These are phyloP conservation scores for Marasmarcha lunaedactyla DNA, from an alignment of 2,888 invertebrate species.

Conservation along the genomic window DNA sequence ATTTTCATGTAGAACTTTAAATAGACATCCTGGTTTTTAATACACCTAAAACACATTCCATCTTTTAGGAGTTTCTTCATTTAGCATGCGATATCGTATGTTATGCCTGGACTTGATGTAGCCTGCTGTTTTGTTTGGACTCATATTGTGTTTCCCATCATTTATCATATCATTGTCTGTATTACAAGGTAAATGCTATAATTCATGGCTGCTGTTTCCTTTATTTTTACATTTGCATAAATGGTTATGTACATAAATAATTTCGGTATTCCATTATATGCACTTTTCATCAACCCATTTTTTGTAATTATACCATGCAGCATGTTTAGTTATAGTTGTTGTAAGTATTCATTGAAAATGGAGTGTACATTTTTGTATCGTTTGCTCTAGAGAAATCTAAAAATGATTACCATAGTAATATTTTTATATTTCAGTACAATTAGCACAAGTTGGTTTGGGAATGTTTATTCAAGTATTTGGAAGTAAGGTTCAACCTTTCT, in stretches of 20 bases:
- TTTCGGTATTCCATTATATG: too few relatives aligned
- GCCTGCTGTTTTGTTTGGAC: slow-evolving; percentile 36
- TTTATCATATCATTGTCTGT: slow-evolving; percentile 38
- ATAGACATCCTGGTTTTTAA: slow-evolving; percentile 8
- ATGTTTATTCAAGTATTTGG: slow-evolving; percentile 47
- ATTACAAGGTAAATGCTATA: slow-evolving; percentile 48
- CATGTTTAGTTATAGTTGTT: too few relatives aligned
- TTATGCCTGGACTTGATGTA: slow-evolving; percentile 33
- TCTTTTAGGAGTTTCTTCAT: slow-evolving; percentile 12
- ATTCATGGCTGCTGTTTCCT: too few relatives aligned
- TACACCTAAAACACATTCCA: not conserved
- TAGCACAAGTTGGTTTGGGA: slow-evolving; percentile 55
- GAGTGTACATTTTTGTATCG: too few relatives aligned
- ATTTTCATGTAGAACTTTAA: slow-evolving; percentile 13
- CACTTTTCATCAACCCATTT: too few relatives aligned
- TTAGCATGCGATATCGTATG: slow-evolving; percentile 8
- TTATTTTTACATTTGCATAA: too few relatives aligned
- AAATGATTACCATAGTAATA: too few relatives aligned
- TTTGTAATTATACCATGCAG: too few relatives aligned
- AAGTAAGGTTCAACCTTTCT: slow-evolving; percentile 45
- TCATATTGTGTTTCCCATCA: slow-evolving; percentile 32
- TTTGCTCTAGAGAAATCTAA: too few relatives aligned
- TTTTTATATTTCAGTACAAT: slow-evolving; percentile 42
- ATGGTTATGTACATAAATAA: too few relatives aligned
- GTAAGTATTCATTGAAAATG: too few relatives aligned